Percentiles rank a stretch among this genome's conserved stretches.
Conservation (phyloP, 2,888 invertebrate genomes). For the Calameuta filiformis region DNA sequence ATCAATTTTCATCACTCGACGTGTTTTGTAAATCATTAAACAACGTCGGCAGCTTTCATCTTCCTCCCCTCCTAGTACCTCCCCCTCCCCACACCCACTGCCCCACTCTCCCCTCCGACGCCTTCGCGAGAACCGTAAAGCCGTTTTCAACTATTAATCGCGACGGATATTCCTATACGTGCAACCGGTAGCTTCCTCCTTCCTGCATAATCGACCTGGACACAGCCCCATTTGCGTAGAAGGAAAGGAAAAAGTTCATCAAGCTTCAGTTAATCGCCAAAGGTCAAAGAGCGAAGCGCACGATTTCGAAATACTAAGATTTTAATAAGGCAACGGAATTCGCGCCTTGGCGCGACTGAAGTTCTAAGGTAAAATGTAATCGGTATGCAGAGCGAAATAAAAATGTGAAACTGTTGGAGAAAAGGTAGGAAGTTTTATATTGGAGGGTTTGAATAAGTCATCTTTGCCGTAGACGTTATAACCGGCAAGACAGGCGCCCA, state of each 20-base stretch:
- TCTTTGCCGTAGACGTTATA: constrained; percentile 28
- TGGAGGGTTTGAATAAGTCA: constrained; percentile 24
- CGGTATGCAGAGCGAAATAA: not conserved
- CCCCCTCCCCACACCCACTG: not conserved
- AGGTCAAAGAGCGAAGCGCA: not conserved
- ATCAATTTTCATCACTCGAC: constrained; percentile 10
- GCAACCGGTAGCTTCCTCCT: not conserved
- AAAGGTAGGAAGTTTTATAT: not conserved
- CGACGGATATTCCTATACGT: not conserved
- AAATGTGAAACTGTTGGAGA: not conserved
- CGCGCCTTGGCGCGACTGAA: constrained; percentile 15
- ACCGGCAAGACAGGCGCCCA: not conserved
- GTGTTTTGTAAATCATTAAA: not conserved
- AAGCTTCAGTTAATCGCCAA: not conserved
- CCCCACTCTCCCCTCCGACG: not conserved
- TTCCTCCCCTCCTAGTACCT: not conserved
- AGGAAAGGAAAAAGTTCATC: not conserved
- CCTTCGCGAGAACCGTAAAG: not conserved
- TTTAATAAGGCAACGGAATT: constrained; percentile 30
- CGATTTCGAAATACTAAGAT: constrained; percentile 34
- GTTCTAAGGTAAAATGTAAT: not conserved
- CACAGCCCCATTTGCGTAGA: not conserved
- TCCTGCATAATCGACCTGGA: not conserved
- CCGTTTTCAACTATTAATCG: not conserved
- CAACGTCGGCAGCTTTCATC: constrained; percentile 5